Base-by-base conservation (phyloP, 2,888 invertebrate species). In the Platycheirus albimanus region DNA sequence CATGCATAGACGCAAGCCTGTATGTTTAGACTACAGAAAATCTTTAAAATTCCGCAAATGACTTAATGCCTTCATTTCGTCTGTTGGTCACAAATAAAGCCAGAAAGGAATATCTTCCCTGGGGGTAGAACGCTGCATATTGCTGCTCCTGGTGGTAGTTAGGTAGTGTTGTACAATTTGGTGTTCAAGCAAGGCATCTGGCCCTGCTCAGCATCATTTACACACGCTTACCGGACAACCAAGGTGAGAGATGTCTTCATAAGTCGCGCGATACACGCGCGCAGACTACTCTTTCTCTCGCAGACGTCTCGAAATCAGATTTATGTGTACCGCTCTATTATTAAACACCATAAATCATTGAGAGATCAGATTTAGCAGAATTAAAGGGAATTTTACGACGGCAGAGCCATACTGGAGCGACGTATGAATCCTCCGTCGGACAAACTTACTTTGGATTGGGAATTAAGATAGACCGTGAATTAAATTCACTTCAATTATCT, bases 291-390 rank as follows among this genome's bases (percentile, higher is more conserved):
- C 20, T 56, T 8, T 28, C 38, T 71, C 47, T 47, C 54, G 66
- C 24, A 78, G 69, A 83, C 77, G 63, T 64, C 74, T 83, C 19
- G 45, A 33, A 64, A 77, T 72, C 72, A 74, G 72, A 83, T 83
- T 83, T 83, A 83, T 78, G 83, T 69, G 69, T 78, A 83, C 78
- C 83, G 83, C 78, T 83, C 83, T 83, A 78, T 83, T 83, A 83
- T 83, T 83, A 83, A 83, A 83, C 83, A 78, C 78, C 78, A 83
- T 83, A 83, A 78, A 83, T 83, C 83, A 83, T 83, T 72, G 64
- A 83, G 51, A 61, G 83, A 78, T 83, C 83, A 83, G 83, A 83
- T 83, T 83, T 83, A 72, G 74, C 63, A 67, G 72, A 67, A 49
- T 78, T 78, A 69, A 83, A 83, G 72, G 83, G 56, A 78, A 83